These are phyloP conservation scores for Procavia capensis DNA, from an alignment of 2,113 vertebrate genomes.

Conservation along the genomic window DNA sequence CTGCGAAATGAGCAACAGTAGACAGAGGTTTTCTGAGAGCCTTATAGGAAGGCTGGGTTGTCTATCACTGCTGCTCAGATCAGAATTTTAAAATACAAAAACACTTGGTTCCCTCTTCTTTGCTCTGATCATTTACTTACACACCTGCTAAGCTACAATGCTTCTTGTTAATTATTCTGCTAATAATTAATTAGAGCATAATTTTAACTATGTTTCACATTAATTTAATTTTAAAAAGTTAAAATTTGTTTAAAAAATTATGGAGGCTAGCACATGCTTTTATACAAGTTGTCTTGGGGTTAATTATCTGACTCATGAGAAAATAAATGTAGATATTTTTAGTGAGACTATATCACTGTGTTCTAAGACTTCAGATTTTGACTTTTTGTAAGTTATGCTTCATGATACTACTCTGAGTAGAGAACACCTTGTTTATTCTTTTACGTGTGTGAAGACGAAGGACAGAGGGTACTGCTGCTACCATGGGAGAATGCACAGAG, in stretches of 20 bases:
- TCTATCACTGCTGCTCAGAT: background rate
- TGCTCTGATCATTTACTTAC: background rate
- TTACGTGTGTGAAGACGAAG: background rate
- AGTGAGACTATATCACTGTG: background rate
- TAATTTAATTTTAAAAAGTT: conserved; percentile 31
- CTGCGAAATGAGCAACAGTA: background rate
- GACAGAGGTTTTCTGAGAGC: background rate
- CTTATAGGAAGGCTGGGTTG: background rate
- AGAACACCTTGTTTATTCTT: background rate
- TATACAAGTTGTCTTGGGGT: conserved; percentile 11
- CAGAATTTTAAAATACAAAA: background rate
- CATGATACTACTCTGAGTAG: background rate
- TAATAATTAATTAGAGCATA: background rate
- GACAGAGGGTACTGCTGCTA: background rate
- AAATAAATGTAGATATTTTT: conserved; percentile 25
- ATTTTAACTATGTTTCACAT: conserved; percentile 38
- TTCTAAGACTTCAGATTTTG: background rate
- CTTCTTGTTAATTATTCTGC: conserved; percentile 36
- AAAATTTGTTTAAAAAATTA: conserved; percentile 1
- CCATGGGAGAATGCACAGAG: background rate
- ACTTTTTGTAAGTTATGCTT: background rate
- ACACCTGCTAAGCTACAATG: background rate
- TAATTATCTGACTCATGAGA: background rate
- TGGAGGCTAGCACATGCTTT: background rate
- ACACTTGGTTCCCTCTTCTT: background rate